Evolutionary conservation across 2,113 vertebrate species (phyloP).

Genomic region (Ammospiza caudacuta): DNA sequence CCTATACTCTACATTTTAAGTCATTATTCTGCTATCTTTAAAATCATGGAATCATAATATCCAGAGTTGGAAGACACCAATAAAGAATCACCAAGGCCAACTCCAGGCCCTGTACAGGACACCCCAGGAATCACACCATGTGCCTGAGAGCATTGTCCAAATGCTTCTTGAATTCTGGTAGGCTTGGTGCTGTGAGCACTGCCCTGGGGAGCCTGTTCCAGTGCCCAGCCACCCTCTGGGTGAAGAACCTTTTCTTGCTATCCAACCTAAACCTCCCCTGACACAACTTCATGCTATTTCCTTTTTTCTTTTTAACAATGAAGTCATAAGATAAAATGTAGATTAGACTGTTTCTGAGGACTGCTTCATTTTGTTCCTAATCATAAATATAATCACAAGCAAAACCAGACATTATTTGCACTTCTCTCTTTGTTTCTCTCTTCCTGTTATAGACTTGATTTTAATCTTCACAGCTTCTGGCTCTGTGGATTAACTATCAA

Average conservation of each 20-base stretch:
- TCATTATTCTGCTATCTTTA: background rate
- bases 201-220: background rate
- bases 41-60: background rate
- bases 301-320: background rate
- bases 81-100: background rate
- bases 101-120: background rate
- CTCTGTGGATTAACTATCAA: background rate
- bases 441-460: background rate
- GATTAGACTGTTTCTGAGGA: background rate
- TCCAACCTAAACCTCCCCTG: background rate
- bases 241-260: background rate
- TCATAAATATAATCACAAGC: background rate
- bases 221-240: rapidly evolving
- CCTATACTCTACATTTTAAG: background rate
- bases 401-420: background rate
- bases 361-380: background rate
- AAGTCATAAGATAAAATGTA: background rate
- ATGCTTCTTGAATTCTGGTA: background rate
- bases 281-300: background rate
- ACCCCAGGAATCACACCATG: too few species aligned
- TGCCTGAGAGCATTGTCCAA: background rate
- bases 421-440: background rate
- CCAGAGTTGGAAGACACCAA: background rate
- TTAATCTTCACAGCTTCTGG: background rate
- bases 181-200: background rate